These are phyloP conservation scores for Limnephilus marmoratus DNA, from an alignment of 2,888 invertebrate species.

Conservation along the genomic window DNA sequence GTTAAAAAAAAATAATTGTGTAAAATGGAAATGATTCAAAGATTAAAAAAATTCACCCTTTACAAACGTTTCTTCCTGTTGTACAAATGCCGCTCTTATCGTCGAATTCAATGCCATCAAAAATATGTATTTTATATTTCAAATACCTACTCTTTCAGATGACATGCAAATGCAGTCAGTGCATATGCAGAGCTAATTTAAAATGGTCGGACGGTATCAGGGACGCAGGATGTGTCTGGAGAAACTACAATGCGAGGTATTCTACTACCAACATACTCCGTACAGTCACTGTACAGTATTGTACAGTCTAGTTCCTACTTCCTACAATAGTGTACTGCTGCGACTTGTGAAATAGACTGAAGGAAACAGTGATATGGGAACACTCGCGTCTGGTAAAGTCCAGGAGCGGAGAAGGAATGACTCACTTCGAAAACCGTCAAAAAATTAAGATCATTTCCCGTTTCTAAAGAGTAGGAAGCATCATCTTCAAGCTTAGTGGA, in stretches of 20 bases:
- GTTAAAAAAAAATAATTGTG: too few relatives aligned
- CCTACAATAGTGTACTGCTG: not conserved
- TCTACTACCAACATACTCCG: not conserved
- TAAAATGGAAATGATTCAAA: not conserved
- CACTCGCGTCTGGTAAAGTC: constrained; percentile 40
- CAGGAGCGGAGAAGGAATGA: constrained; percentile 25
- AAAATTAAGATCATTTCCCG: too few relatives aligned
- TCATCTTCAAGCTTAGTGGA: too few relatives aligned
- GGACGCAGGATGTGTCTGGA: constrained; percentile 51
- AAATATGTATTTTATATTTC: not conserved
- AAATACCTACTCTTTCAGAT: not conserved
- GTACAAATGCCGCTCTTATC: not conserved
- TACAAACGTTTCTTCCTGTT: not conserved
- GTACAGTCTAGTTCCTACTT: not conserved
- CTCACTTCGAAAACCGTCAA: not conserved
- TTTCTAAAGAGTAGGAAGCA: not conserved
- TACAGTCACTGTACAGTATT: not conserved
- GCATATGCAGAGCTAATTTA: constrained; percentile 43
- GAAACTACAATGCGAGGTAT: constrained; percentile 28
- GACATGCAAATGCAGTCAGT: constrained; percentile 20
- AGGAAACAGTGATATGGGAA: constrained; percentile 52
- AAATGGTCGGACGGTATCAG: constrained; percentile 44
- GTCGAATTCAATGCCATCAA: not conserved
- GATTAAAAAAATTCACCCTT: not conserved
- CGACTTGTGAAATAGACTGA: constrained; percentile 49